These are phyloP conservation scores for Danio rerio DNA, from an alignment of 2,113 vertebrate species.

Conservation along the genomic window DNA sequence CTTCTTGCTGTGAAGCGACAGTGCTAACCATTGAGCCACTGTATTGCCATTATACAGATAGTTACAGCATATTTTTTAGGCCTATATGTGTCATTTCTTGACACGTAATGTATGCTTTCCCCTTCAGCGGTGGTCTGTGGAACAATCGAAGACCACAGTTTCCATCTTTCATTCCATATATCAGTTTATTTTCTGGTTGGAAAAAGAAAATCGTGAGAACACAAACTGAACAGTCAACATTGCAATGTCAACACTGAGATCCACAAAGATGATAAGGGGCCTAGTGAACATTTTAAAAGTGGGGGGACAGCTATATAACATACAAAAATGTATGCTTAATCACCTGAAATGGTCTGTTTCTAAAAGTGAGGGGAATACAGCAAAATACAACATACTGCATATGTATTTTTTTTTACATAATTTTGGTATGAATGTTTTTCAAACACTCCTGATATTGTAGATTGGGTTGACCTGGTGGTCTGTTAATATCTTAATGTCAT, in stretches of 20 bases:
- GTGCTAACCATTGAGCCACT: too few species aligned
- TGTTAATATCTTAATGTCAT: too few species aligned
- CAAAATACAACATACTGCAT: not conserved
- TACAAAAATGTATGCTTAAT: too few species aligned
- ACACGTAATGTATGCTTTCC: not conserved
- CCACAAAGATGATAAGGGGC: not conserved
- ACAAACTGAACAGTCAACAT: not conserved
- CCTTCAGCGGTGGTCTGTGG: constrained; percentile 9
- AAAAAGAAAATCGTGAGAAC: not conserved
- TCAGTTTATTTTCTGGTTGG: constrained; percentile 2
- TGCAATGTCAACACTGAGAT: not conserved
- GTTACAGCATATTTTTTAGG: too few species aligned
- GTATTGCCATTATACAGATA: too few species aligned
- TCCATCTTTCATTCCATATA: not conserved
- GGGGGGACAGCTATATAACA: too few species aligned
- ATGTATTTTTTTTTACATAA: too few species aligned
- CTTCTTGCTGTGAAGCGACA: too few species aligned
- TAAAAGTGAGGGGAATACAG: not conserved
- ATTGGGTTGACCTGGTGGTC: not conserved
- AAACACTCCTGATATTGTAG: not conserved
- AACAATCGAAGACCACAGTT: constrained; percentile 28
- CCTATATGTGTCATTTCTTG: not conserved
- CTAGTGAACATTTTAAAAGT: too few species aligned
- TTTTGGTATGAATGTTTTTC: too few species aligned
- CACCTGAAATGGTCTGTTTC: too few species aligned